phyloP scores from a whole-genome alignment of 2,113 vertebrate species.

The Macroglossus sobrinus region DNA sequence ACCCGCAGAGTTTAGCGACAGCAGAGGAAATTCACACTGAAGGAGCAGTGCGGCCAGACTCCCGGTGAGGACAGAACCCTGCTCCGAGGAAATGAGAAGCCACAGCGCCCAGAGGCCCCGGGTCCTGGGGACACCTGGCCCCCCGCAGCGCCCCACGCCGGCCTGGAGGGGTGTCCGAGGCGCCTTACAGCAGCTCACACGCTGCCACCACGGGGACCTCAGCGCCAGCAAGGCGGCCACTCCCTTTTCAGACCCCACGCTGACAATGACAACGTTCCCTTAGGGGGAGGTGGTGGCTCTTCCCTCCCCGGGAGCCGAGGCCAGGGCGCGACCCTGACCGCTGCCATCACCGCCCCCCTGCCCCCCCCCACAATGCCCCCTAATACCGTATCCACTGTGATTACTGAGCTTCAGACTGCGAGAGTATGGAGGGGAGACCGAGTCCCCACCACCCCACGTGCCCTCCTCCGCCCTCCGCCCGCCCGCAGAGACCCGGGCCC shows the following conservation, averaged over 20 bases:
- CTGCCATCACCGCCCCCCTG: too few relatives aligned
- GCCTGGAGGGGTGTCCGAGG: not conserved
- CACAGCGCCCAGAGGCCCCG: not conserved
- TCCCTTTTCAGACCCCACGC: not conserved
- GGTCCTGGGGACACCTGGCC: not conserved
- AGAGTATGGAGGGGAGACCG: too few relatives aligned
- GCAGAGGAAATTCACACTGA: not conserved
- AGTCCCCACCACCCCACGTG: too few relatives aligned
- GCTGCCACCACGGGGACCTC: not conserved
- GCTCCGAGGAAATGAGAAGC: not conserved
- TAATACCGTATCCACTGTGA: too few relatives aligned
- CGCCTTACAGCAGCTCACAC: rapidly evolving
- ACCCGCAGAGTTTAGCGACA: rapidly evolving
- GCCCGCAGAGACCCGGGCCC: too few relatives aligned
- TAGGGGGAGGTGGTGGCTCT: too few relatives aligned
- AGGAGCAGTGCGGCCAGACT: not conserved
- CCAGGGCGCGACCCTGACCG: too few relatives aligned
- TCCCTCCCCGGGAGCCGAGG: too few relatives aligned
- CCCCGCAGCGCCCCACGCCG: not conserved
- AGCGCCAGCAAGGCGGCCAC: rapidly evolving
- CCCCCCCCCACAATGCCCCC: too few relatives aligned
- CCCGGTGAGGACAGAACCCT: not conserved
- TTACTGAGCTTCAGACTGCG: too few relatives aligned
- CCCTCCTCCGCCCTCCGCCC: too few relatives aligned
- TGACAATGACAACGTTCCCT: not conserved